These are phyloP conservation scores for Empis stercorea DNA, from an alignment of 2,888 invertebrate genomes.

Conservation along the genomic window DNA sequence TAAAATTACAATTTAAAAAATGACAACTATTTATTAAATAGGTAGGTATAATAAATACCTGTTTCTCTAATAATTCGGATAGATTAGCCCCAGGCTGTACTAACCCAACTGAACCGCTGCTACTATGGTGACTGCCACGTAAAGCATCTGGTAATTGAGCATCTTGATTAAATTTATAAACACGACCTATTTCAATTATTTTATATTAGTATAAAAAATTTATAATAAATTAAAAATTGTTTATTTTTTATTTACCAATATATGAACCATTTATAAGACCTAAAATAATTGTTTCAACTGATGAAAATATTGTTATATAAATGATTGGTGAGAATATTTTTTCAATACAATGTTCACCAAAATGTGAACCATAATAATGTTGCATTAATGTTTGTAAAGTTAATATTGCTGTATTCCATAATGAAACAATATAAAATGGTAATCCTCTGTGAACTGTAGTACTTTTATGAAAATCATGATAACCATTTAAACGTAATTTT, in stretches of 20 bases:
- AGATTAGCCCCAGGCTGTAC: conserved; percentile 39
- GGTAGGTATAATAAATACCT: too few species aligned
- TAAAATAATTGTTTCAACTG: conserved; percentile 40
- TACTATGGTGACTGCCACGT: conserved; percentile 33
- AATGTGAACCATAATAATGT: conserved; percentile 42
- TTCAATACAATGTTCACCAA: conserved; percentile 40
- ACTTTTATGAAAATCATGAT: conserved; percentile 53
- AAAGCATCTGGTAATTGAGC: conserved; percentile 50
- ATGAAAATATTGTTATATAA: conserved; percentile 43
- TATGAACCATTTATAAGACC: conserved; percentile 40
- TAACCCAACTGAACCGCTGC: conserved; percentile 30
- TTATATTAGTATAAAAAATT: background rate
- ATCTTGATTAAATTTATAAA: conserved; percentile 45
- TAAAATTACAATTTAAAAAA: background rate
- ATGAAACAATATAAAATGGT: conserved; percentile 48
- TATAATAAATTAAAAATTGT: background rate
- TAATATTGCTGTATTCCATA: conserved; percentile 46
- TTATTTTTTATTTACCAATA: conserved; percentile 34
- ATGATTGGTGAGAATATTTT: conserved; percentile 40
- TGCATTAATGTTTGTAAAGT: conserved; percentile 43
- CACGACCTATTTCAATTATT: conserved; percentile 37
- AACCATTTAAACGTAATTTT: conserved; percentile 47
- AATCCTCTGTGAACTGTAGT: conserved; percentile 45
- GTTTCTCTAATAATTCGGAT: conserved; percentile 51
- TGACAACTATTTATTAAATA: background rate